phyloP scores from a whole-genome alignment of 2,113 vertebrate species.

The Solenodon paradoxus region DNA sequence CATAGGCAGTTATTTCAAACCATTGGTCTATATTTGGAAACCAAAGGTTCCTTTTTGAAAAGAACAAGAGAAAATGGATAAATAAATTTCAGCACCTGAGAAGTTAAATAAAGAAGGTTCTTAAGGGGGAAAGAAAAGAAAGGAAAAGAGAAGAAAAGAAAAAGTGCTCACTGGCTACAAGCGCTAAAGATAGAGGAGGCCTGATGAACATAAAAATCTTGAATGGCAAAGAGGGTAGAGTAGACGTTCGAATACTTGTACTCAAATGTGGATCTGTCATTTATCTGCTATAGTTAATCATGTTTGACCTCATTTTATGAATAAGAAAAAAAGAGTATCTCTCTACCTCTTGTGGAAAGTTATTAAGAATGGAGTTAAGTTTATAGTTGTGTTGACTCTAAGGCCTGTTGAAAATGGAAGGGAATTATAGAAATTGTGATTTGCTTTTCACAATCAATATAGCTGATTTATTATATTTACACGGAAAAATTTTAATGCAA shows the following conservation, averaged over 20 bases:
- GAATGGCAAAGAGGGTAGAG: not conserved
- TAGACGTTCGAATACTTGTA: not conserved
- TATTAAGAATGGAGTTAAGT: not conserved
- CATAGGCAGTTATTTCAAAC: not conserved
- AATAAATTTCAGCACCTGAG: not conserved
- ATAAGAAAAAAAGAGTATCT: not conserved
- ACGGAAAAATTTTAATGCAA: too few species aligned
- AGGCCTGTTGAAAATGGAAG: not conserved
- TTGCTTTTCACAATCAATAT: not conserved
- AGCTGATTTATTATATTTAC: not conserved
- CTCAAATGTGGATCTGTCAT: not conserved
- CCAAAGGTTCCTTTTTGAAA: not conserved
- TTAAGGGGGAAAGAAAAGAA: too few species aligned
- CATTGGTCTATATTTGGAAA: not conserved
- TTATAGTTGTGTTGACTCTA: not conserved
- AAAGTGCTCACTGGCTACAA: not conserved
- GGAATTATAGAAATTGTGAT: not conserved
- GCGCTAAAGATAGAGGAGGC: not conserved
- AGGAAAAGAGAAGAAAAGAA: rapidly evolving
- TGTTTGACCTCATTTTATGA: not conserved
- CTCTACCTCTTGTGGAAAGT: not conserved
- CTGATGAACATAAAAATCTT: not conserved
- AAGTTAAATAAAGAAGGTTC: not conserved
- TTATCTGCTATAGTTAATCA: not conserved
- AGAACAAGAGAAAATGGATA: not conserved